Base-by-base conservation (phyloP, 2,113 vertebrate genomes). In the Microtus richardsoni region DNA sequence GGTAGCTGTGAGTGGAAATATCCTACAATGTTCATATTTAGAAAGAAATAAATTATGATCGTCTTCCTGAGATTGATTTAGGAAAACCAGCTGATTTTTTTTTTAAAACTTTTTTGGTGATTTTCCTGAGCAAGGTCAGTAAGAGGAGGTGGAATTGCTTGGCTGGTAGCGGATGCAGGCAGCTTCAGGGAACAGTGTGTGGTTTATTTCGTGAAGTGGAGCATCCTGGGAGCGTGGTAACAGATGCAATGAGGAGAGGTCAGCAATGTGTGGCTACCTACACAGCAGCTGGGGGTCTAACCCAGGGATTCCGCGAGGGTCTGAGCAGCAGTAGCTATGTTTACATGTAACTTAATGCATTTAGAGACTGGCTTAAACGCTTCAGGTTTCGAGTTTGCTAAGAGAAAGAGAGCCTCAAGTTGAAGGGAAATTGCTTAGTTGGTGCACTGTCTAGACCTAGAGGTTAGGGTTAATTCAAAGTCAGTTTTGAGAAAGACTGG, bases 1-100 rank as follows among this genome's bases (percentile, higher is more conserved):
- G 83, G 89, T 52, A 93, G 82, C 88, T 79, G 71, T 93, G 88
- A 47, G 93, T 95, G 91, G 94, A 96, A 96, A 97, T 91, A 93
- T 91, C 71, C 73, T 93, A 87, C 96, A 96, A 95, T 16, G 78
- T 95, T 97, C 95, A 95, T 96, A 97, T 97, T 97, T 97, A 92
- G 88, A 89, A 97, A 96, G 92, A 96, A 96, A 58, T 78, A 95
- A 94, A 96, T 97, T 92, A 96, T 79, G 68, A 90, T 95, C 91
- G 73, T 96, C 93, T 93, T 93, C 62, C 88, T 91, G 49, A 88
- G 91, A 93, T 89, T 60, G 82, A 93, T 94, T 95, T 95, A 96
- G 47, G 78, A 94, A 97, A 93, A 84, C 89, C 44, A 89, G n/a
- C 52, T 75, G 41, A 73, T 49, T 21, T 85, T 2, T 91, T 93